Base-by-base conservation (phyloP, 1,140 invertebrate species). In the Lepidurus packardi region DNA sequence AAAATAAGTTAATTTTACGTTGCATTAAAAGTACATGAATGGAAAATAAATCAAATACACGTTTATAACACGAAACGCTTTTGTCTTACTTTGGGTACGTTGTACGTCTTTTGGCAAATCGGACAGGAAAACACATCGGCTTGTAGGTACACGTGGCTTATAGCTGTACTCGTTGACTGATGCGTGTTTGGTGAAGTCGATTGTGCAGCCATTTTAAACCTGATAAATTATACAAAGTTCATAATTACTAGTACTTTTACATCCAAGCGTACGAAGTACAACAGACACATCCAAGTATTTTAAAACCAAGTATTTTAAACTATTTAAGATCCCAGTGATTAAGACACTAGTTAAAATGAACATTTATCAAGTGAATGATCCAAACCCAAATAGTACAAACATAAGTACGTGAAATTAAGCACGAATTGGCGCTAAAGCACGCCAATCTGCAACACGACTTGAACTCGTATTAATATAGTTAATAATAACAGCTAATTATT, bases 61-160 rank as follows among this genome's bases (percentile, higher is more conserved):
- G 10, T 41, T 42, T 9, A 7, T 78, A 73, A 80, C 44, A 25
- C 10, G 21, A 73, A 5, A 76, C 42, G 43, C 74, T 80, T 78
- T 78, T 21, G 43, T 43, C 7, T 79, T 79, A 73, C 75, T 16
- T 77, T 77, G 42, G 75, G 75, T 43, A 45, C 25, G 43, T 45
- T 77, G 43, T 77, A 77, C 10, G 75, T 43, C 16, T 45, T 34
- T 45, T 43, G 43, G 24, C 75, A 77, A 10, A 77, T 47, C 13
- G 75, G 24, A 77, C 75, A 77, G 10, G 75, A 45, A 44, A 77
- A 77, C 11, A 77, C 16, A 24, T 41, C 25, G 13, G 75, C 24
- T 43, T 41, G 24, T 44, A 25, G 75, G 43, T 77, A 25, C 75
- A 65, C 21, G 16, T 65, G 53, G 53, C 53, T 65, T 65, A n/a